Percentiles rank a stretch among this genome's conserved stretches.
phyloP scores from a whole-genome alignment of 2,797 vertebrate species.

The Spinibarbus caldwelli region DNA sequence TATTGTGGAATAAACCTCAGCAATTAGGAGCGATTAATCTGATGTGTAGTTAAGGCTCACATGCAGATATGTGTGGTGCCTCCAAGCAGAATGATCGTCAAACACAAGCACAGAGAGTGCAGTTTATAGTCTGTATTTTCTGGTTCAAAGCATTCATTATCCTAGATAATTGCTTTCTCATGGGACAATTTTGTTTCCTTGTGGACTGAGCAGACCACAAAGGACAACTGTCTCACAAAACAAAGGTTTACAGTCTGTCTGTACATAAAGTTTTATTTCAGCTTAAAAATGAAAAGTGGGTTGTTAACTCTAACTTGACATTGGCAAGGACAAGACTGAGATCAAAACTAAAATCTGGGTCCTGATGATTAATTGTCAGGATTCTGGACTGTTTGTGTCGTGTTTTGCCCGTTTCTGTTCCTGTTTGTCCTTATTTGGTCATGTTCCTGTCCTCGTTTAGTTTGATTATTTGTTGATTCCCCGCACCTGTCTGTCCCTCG shows the following conservation, averaged over 20 bases:
- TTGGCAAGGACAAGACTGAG: not conserved
- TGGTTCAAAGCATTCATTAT: conserved; percentile 56
- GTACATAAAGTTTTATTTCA: conserved; percentile 12
- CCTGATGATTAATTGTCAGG: not conserved
- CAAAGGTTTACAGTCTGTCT: conserved; percentile 27
- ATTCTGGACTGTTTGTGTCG: no score
- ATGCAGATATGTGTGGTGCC: conserved; percentile 47
- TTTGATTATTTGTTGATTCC: no score
- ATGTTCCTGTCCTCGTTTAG: no score
- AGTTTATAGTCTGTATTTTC: conserved; percentile 47
- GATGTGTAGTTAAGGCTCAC: conserved; percentile 39
- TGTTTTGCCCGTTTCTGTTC: no score
- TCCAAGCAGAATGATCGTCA: conserved; percentile 41
- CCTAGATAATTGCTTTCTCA: conserved; percentile 54
- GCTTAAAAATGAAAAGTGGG: conserved; percentile 25
- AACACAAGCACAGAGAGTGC: conserved; percentile 47
- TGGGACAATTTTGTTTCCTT: conserved; percentile 46
- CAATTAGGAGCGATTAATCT: conserved; percentile 51
- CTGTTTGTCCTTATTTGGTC: no score
- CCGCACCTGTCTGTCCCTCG: no score
- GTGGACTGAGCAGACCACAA: conserved; percentile 42
- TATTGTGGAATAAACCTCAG: not conserved
- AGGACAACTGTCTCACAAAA: conserved; percentile 50
- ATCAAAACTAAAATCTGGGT: not conserved
- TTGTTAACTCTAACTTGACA: conserved; percentile 29